Base-by-base conservation (phyloP, 2,113 vertebrate species). In the Neodontobutis hainanensis region DNA sequence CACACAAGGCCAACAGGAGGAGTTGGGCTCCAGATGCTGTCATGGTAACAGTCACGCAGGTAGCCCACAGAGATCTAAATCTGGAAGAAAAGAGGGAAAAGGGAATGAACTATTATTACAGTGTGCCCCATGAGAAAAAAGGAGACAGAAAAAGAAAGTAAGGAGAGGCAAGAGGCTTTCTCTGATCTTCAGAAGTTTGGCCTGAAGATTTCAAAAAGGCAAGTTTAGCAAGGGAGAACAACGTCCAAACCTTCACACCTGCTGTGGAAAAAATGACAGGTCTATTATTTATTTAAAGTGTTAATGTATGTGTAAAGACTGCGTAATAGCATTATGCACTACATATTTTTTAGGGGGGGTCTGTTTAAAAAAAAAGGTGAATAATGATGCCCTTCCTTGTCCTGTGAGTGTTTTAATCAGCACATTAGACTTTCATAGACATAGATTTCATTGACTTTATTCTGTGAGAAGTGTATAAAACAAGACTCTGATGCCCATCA, bases 11-110 rank as follows among this genome's bases (percentile, higher is more conserved):
- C 82, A 90, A 81, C 78, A 93, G 86, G 70, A 92, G 84, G 66
- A 91, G 83, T 32, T 68, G 82, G 69, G 78, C 75, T 82, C 86
- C 82, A 82, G 81, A 83, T 73, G 86, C 85, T 89, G 88, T 86
- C 92, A 92, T 92, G 87, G 86, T 85, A 88, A 88, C 84, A 73
- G 71, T 81, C 89, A 88, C 75, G 88, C 85, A 90, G 88, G 77
- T 85, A 86, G 88, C 84, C 88, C 87, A 77, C 88, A 87, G 81
- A 85, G 85, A 89, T 85, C 84, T 88, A 86, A 86, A 89, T 86
- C 85, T 88, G 89, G 83, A 90, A 36, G 56, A 84, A 81, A 79
- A 81, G 82, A 73, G 74, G 74, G 36, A 86, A 80, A 71, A 68
- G 75, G 73, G 75, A 85, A 85, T 79, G 74, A 74, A 85, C 68